Evolutionary conservation across 2,888 invertebrate species (phyloP), one percentile per base, ranked within the genome.

Genomic region (Scaptomyza reducta): DNA sequence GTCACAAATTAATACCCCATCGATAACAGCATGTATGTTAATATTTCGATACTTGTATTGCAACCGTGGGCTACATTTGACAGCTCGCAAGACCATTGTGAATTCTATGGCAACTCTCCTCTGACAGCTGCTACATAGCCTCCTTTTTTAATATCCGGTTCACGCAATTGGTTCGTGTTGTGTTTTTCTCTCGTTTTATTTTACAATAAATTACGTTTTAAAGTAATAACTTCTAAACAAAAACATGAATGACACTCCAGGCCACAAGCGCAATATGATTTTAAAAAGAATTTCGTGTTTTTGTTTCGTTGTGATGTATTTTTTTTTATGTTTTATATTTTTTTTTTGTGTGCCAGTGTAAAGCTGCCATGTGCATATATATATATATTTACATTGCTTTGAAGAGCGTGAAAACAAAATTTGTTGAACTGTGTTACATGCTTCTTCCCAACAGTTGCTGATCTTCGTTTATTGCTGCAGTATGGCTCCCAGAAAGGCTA

Each of bases 401-500:
- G 14, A 50, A 46, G 10, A 41, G 27, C 53, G 59, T 35, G 14
- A 49, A 72, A 57, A 47, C 29, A 58, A 54, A 9, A 62, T 69
- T 63, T 74, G 44, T 63, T 74, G 13, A 70, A 63, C 25, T 63
- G 54, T 68, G 38, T 58, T 56, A 22, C n/a, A 51, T 63, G 55
- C 42, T 55, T 62, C 31, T 58, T 22, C 18, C 16, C 1, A 38
- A 38, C 38, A 38, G 42, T 42, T 42, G 42, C 42, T 42, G 42
- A 18, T 22, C 42, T 18, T 22, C 42, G 13, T 18, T 13, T 22
- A 13, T 42, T 42, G 16, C 18, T 42, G 18, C 42, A 42, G 11
- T 22, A 98, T 98, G 98, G 98, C 98, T 91, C 98, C 98, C 79
- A 96, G 98, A 91, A 98, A 98, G 94, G 42, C 97, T 93, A 98